Evolutionary conservation across 2,888 invertebrate species (phyloP).

Genomic region (Exocentrus adspersus): DNA sequence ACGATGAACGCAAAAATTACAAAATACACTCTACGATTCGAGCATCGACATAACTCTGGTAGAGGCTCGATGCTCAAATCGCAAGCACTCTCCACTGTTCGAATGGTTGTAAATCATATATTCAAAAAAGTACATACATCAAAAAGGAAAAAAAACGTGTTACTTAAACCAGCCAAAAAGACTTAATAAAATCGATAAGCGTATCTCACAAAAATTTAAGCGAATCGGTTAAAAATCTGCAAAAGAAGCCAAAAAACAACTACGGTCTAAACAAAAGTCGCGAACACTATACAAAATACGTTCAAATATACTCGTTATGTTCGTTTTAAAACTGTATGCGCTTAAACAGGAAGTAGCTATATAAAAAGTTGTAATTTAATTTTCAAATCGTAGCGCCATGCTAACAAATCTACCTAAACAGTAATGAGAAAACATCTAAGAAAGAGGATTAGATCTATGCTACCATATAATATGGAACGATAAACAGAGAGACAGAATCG

Average conservation of each 20-base stretch:
- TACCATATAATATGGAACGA: slow-evolving; percentile 27
- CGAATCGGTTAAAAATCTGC: slow-evolving; percentile 38
- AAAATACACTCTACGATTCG: slow-evolving; percentile 21
- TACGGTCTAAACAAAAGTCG: slow-evolving; percentile 22
- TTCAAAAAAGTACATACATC: slow-evolving; percentile 29
- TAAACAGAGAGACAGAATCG: slow-evolving; percentile 31
- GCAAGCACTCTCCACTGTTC: slow-evolving; percentile 23
- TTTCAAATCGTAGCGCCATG: slow-evolving; percentile 17
- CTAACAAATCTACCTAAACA: slow-evolving; percentile 20
- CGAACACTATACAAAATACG: slow-evolving; percentile 8
- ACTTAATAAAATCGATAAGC: slow-evolving; percentile 39
- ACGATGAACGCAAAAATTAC: slow-evolving; percentile 43
- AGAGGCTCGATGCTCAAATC: background rate
- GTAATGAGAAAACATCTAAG: slow-evolving; percentile 27
- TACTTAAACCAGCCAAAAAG: slow-evolving; percentile 46
- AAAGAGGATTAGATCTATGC: slow-evolving; percentile 38
- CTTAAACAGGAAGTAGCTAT: slow-evolving; percentile 48
- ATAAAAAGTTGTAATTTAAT: slow-evolving; percentile 31
- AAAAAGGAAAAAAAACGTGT: slow-evolving; percentile 33
- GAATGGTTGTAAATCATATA: slow-evolving; percentile 36
- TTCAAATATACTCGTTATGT: slow-evolving; percentile 33
- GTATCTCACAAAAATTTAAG: slow-evolving; percentile 41
- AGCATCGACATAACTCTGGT: background rate
- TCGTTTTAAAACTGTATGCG: too few species aligned
- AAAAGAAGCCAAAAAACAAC: slow-evolving; percentile 33